A percentile compares a stretch with the other conserved stretches of the same genome.
These are phyloP conservation scores for Pterostichus madidus DNA, from an alignment of 2,888 invertebrate genomes.

Conservation along the genomic window DNA sequence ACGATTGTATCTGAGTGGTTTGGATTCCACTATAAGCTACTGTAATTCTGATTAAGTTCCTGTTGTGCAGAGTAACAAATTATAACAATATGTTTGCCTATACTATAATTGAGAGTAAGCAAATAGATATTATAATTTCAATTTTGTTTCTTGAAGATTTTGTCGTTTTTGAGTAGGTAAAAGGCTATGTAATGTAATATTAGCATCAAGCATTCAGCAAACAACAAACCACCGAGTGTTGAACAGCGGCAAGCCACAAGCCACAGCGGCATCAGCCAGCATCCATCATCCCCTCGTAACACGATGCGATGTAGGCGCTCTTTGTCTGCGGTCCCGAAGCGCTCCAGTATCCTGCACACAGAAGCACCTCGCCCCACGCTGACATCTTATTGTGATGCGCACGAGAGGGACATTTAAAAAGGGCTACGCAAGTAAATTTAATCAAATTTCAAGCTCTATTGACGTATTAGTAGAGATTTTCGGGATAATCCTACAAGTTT, in stretches of 20 bases:
- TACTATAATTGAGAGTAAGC: too few relatives aligned
- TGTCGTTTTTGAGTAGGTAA: neutral
- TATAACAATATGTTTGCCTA: too few relatives aligned
- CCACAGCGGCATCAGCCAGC: neutral
- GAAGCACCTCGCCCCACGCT: constrained; percentile 13
- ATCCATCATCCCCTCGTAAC: constrained; percentile 54
- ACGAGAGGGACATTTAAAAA: constrained; percentile 69
- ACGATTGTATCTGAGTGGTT: too few relatives aligned
- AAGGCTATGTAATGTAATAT: neutral
- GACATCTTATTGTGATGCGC: constrained; percentile 58
- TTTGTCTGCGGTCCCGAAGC: constrained; percentile 34
- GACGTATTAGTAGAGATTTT: constrained; percentile 76
- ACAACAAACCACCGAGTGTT: neutral
- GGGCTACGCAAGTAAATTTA: constrained; percentile 75
- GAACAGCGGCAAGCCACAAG: too few relatives aligned
- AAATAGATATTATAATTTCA: too few relatives aligned
- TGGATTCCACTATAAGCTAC: too few relatives aligned
- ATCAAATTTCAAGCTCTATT: constrained; percentile 77
- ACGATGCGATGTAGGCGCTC: constrained; percentile 49
- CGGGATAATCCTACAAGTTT: constrained; percentile 74
- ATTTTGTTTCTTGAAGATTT: too few relatives aligned
- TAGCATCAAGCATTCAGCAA: neutral
- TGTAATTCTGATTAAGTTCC: too few relatives aligned
- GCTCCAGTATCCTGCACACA: neutral
- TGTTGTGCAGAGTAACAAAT: too few relatives aligned